Evolutionary conservation across 2,888 invertebrate genomes (phyloP).

Genomic region (Pterobdella sp.): DNA sequence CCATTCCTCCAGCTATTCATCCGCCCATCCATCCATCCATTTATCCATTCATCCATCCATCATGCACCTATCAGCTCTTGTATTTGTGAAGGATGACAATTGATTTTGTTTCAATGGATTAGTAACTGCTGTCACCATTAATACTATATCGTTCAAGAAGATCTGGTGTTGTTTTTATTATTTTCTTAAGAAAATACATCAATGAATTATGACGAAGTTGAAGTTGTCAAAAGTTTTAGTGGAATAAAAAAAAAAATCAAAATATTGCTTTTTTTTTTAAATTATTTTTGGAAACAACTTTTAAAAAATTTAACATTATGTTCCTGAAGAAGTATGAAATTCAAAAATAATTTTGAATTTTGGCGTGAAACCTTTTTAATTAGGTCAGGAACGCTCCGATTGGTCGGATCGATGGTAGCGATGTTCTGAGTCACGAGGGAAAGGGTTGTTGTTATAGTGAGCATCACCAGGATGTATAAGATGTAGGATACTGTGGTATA

Average conservation of each 20-base stretch:
- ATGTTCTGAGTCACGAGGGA: constrained; percentile 17
- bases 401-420: neutral
- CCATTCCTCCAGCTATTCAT: neutral
- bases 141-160: too few relatives aligned
- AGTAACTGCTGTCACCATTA: too few relatives aligned
- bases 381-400: neutral
- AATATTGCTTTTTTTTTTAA: too few relatives aligned
- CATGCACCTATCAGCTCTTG: neutral
- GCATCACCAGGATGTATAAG: neutral
- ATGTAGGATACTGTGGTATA: constrained; percentile 17
- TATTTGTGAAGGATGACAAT: neutral
- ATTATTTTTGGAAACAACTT: too few relatives aligned
- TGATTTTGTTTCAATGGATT: neutral
- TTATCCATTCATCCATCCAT: neutral
- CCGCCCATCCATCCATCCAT: neutral
- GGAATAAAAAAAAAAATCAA: too few relatives aligned
- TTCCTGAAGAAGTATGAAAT: too few relatives aligned
- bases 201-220: too few relatives aligned
- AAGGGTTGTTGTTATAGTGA: constrained; percentile 7
- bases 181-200: too few relatives aligned
- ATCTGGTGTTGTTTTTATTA: too few relatives aligned
- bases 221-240: too few relatives aligned
- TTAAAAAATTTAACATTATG: too few relatives aligned
- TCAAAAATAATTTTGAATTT: too few relatives aligned
- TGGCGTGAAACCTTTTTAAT: constrained; percentile 21